Conservation (phyloP, 2,888 invertebrate genomes). For the Spisula subtruncata region DNA sequence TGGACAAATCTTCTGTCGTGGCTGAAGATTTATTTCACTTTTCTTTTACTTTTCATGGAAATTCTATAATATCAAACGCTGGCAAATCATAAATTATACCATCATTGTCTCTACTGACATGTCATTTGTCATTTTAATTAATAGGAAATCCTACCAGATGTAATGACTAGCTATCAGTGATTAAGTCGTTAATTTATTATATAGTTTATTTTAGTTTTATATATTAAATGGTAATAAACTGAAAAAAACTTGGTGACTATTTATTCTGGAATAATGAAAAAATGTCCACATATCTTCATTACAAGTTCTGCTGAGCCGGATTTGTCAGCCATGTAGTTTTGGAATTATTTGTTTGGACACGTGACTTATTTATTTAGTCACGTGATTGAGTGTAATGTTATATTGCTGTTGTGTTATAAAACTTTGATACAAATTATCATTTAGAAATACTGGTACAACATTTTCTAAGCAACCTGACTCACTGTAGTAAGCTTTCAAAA, state of each 20-base stretch:
- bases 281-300: neutral
- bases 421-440: too few relatives aligned
- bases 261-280: neutral
- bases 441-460: too few relatives aligned
- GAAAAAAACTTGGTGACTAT: neutral
- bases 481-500: too few relatives aligned
- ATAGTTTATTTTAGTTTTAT: conserved; percentile 6
- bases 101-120: neutral
- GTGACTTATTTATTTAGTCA: too few relatives aligned
- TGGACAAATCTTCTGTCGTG: neutral
- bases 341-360: too few relatives aligned
- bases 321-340: too few relatives aligned
- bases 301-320: neutral
- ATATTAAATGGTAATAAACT: neutral
- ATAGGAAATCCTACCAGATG: neutral
- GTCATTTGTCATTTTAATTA: conserved; percentile 42
- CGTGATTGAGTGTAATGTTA: too few relatives aligned
- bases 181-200: neutral
- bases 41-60: conserved; percentile 41
- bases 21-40: conserved; percentile 24
- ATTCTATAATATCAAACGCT: conserved; percentile 51
- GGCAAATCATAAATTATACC: conserved; percentile 21
- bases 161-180: conserved; percentile 2
- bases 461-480: too few relatives aligned
- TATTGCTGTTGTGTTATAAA: too few relatives aligned